Conservation (phyloP, 2,888 invertebrate species). For the Gymnosoma rotundatum region DNA sequence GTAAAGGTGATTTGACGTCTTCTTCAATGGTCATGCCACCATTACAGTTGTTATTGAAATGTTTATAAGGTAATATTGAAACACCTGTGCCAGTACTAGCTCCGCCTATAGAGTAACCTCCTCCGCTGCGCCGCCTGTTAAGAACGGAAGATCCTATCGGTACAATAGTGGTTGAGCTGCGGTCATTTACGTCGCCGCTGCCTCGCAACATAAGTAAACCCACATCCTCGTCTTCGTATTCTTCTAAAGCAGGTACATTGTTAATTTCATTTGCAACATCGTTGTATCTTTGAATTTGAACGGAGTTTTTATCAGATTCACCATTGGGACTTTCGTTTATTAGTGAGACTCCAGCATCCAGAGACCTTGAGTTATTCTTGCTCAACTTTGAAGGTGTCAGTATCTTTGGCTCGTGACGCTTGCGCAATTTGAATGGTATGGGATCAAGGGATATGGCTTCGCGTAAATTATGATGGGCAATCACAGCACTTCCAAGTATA, state of each 20-base stretch:
- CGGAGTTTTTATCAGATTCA: slow-evolving; percentile 18
- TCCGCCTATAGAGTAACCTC: slow-evolving; percentile 49
- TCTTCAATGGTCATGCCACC: slow-evolving; percentile 80
- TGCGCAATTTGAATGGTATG: slow-evolving; percentile 83
- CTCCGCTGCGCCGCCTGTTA: slow-evolving; percentile 73
- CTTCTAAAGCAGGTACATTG: slow-evolving; percentile 71
- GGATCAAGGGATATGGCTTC: slow-evolving; percentile 87
- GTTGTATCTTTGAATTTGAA: slow-evolving; percentile 65
- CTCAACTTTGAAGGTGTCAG: slow-evolving; percentile 78
- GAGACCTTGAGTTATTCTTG: slow-evolving; percentile 81
- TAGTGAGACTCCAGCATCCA: slow-evolving; percentile 79
- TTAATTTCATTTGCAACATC: slow-evolving; percentile 58
- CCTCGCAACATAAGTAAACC: slow-evolving; percentile 77
- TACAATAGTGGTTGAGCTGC: slow-evolving; percentile 73
- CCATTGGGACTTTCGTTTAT: slow-evolving; percentile 67
- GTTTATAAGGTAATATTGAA: slow-evolving; percentile 76
- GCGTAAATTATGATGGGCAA: slow-evolving; percentile 79
- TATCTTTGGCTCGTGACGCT: slow-evolving; percentile 77
- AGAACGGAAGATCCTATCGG: slow-evolving; percentile 72
- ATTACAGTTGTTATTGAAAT: slow-evolving; percentile 82
- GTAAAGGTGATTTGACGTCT: slow-evolving; percentile 79
- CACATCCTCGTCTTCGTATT: slow-evolving; percentile 77
- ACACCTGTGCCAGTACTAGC: slow-evolving; percentile 51
- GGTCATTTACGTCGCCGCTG: slow-evolving; percentile 76
- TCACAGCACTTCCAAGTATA: slow-evolving; percentile 71